Conservation (phyloP, 1,140 invertebrate genomes). For the Panagrolaimus sp. region DNA sequence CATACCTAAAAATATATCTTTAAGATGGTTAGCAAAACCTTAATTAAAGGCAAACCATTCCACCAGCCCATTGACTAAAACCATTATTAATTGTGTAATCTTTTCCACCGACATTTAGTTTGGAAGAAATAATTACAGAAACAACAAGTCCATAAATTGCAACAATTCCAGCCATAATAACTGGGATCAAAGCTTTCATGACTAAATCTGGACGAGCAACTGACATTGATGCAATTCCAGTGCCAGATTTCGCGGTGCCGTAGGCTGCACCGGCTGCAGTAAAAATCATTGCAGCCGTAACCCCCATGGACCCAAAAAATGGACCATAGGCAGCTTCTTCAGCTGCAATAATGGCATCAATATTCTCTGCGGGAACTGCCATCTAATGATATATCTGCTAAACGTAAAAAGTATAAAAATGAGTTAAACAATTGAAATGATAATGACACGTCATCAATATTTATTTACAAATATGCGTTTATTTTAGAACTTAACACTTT, state of each 20-base stretch:
- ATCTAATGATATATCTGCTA: no score
- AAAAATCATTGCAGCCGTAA: conserved; percentile 59
- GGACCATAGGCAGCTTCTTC: conserved; percentile 55
- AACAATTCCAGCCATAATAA: conserved; percentile 99
- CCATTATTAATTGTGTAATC: conserved; percentile 72
- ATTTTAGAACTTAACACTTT: no score
- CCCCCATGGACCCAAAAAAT: conserved; percentile 57
- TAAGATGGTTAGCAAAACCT: no score
- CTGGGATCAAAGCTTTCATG: conserved; percentile 99
- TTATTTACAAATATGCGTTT: no score
- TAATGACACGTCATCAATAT: no score
- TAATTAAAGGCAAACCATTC: no score
- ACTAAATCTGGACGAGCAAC: conserved; percentile 98
- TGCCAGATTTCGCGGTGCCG: conserved; percentile 98
- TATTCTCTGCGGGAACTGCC: background rate
- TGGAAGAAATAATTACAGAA: conserved; percentile 89
- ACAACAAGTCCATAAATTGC: conserved; percentile 99
- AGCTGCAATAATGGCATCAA: background rate
- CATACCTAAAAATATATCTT: no score
- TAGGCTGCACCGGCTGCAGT: conserved; percentile 91
- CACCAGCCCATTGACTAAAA: conserved; percentile 57
- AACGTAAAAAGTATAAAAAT: no score
- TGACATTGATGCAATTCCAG: conserved; percentile 98
- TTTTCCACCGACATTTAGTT: conserved; percentile 54
- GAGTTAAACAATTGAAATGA: no score